These are phyloP conservation scores for Tenebrosternarchus preto DNA, from an alignment of 2,113 vertebrate species.

Conservation along the genomic window DNA sequence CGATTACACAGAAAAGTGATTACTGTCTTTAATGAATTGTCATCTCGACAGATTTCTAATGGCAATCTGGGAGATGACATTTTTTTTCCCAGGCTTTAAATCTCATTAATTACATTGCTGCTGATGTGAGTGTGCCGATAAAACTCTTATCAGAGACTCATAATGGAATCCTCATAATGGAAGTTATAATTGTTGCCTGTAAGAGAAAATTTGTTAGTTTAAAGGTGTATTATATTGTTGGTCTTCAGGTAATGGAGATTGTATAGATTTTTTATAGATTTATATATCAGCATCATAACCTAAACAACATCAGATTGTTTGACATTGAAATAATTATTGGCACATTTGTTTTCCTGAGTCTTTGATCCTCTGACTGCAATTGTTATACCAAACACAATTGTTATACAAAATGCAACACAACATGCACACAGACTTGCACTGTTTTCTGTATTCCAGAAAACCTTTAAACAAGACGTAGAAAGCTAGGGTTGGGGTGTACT, in stretches of 20 bases:
- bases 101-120: background rate
- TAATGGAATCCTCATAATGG: background rate
- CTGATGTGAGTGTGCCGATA: background rate
- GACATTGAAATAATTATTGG: background rate
- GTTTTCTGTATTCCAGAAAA: background rate
- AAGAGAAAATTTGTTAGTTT: background rate
- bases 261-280: background rate
- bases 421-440: background rate
- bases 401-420: no score
- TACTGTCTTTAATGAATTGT: constrained; percentile 48
- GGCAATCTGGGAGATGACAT: background rate
- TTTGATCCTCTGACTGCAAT: background rate
- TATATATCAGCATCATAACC: background rate
- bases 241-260: background rate
- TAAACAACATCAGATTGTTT: background rate
- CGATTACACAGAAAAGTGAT: constrained; percentile 21
- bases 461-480: background rate
- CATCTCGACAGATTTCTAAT: constrained; percentile 40
- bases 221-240: background rate
- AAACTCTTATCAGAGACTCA: background rate
- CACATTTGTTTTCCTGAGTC: background rate
- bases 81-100: constrained; percentile 19
- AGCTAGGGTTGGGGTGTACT: background rate
- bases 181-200: background rate
- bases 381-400: background rate